Base-by-base conservation (phyloP, 2,113 vertebrate genomes). In the Pardalotus punctatus region DNA sequence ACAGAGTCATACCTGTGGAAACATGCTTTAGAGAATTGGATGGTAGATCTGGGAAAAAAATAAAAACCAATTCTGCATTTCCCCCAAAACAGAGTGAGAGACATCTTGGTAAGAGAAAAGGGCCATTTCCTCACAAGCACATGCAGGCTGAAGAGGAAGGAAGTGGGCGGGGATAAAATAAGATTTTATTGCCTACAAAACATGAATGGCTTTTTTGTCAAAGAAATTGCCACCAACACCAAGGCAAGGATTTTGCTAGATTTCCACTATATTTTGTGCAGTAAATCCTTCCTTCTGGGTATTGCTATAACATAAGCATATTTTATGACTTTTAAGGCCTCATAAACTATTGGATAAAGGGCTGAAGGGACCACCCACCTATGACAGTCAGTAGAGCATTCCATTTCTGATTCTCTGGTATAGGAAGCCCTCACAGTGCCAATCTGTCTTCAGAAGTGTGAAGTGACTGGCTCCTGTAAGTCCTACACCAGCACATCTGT, bases 1-100 rank as follows among this genome's bases (percentile, higher is more conserved):
- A 40, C 17, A 38, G 29, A 69, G 10, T 18, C 47, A 11, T 28
- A n/a, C 21, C 2, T n/a, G n/a, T n/a, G 16, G 53, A 28, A 80
- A 33, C n/a, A 6, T 0, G 0, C 24, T 11, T 15, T 40, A 65
- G 48, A 53, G 23, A 65, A 25, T 0, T 65, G 15, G 13, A 24
- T n/a, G 25, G 16, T 24, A 72, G 19, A 42, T 50, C 57, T 67
- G 53, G 33, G 54, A 90, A 40, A 7, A 47, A 90, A 91, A 36
- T 6, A n/a, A 22, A 86, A 81, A 64, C 12, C 21, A 35, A 4
- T 76, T 38, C 21, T 35, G 6, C 25, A 12, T 71, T 38, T 92
- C 11, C 14, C 33, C 45, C n/a, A 47, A 40, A 86, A 86, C 17
- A 67, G 36, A 78, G 9, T 5, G 20, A 91, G 31, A 82, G 15